Conservation (phyloP, 2,113 vertebrate species). For the Otolemur garnettii region DNA sequence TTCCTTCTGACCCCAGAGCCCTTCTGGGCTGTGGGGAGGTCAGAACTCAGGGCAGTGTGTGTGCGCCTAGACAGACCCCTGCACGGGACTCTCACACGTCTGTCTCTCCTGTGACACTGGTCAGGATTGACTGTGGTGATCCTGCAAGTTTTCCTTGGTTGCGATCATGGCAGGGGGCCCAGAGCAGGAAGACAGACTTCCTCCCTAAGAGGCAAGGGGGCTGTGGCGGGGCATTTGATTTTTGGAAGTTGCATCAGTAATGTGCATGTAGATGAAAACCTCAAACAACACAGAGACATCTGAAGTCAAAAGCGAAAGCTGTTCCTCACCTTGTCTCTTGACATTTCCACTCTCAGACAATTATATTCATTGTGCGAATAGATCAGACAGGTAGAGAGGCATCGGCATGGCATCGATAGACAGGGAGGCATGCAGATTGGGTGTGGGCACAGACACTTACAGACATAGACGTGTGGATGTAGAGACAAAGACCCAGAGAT, state of each 20-base stretch:
- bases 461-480: neutral
- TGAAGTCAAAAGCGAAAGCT: neutral
- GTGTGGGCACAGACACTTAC: too few species aligned
- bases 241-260: neutral
- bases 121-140: neutral
- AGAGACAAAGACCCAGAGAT: neutral
- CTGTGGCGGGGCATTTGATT: neutral
- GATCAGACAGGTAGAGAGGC: neutral
- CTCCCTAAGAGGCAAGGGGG: neutral
- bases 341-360: neutral
- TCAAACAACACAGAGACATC: neutral
- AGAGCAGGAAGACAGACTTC: neutral
- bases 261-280: neutral
- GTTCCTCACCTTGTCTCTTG: neutral
- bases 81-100: fast-evolving
- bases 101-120: neutral
- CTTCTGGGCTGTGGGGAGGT: fast-evolving
- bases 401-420: neutral
- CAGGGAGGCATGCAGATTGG: neutral
- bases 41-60: neutral
- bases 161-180: neutral
- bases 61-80: neutral
- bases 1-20: too few species aligned
- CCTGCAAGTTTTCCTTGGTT: too few species aligned
- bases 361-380: neutral